Percentiles rank a stretch among this genome's conserved stretches.
These are phyloP conservation scores for Xyliphius kryptos DNA, from an alignment of 2,113 vertebrate species.

Conservation along the genomic window DNA sequence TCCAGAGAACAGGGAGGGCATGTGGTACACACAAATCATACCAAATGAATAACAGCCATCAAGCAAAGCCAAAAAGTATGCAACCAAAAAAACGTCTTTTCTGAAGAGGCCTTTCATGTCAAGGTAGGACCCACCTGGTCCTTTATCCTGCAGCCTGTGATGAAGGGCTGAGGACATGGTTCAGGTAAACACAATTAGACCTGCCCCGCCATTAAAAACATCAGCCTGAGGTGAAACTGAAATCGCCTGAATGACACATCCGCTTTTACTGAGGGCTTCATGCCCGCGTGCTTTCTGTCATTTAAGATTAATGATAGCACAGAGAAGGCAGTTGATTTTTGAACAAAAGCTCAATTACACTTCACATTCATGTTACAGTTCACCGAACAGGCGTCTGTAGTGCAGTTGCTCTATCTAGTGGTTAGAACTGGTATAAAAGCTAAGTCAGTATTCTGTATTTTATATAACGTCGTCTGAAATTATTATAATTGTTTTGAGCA, in stretches of 20 bases:
- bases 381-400: background rate
- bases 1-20: background rate
- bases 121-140: conserved; percentile 27
- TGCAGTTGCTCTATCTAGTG: conserved; percentile 24
- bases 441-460: background rate
- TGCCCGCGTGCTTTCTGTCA: too few relatives aligned
- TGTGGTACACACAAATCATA: background rate
- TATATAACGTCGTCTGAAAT: too few relatives aligned
- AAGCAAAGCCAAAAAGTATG: background rate
- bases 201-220: background rate
- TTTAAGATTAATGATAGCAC: too few relatives aligned
- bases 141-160: conserved; percentile 29
- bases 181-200: too few relatives aligned
- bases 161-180: conserved; percentile 22
- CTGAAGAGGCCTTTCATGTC: background rate
- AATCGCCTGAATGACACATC: background rate
- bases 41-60: background rate
- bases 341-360: background rate
- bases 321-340: too few relatives aligned
- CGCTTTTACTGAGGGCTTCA: too few relatives aligned
- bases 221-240: conserved; percentile 21
- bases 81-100: background rate
- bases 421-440: conserved; percentile 4
- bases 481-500: too few relatives aligned
- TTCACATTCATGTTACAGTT: background rate